A percentile compares a stretch with the other conserved stretches of the same genome.
These are phyloP conservation scores for Trachythela sp. DNA, from an alignment of 64 coral and sea anemone species.

Conservation along the genomic window DNA sequence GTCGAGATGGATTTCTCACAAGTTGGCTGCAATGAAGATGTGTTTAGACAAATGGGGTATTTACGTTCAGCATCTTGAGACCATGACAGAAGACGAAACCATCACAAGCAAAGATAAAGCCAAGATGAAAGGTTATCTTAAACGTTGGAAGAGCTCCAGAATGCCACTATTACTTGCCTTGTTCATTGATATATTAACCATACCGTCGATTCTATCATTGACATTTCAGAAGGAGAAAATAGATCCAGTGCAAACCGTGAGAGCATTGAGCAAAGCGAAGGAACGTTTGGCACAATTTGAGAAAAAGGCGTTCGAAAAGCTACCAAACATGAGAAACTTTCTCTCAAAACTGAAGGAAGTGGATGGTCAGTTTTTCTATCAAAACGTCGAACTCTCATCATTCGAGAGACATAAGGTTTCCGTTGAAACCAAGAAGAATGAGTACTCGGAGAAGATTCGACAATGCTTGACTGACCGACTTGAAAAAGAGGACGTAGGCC, in stretches of 20 bases:
- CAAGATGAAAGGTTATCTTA: constrained; percentile 47
- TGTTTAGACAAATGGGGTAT: constrained; percentile 49
- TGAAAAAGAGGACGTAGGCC: not conserved
- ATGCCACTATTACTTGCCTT: constrained; percentile 26
- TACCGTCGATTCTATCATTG: constrained; percentile 18
- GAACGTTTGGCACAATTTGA: not conserved
- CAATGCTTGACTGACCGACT: not conserved
- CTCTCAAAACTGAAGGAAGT: not conserved
- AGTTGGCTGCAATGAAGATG: constrained; percentile 37
- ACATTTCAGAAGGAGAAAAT: constrained; percentile 45
- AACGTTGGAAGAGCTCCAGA: constrained; percentile 47
- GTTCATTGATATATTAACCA: constrained; percentile 47
- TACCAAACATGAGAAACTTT: not conserved
- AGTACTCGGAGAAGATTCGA: not conserved
- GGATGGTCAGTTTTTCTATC: too few species aligned
- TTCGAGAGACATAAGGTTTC: not conserved
- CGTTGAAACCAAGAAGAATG: not conserved
- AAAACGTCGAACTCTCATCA: not conserved
- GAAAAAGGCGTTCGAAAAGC: not conserved
- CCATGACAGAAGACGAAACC: constrained; percentile 31
- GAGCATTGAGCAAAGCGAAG: not conserved
- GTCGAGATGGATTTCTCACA: constrained; percentile 37
- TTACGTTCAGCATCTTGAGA: constrained; percentile 46
- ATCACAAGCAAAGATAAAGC: constrained; percentile 27
- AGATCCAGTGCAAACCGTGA: constrained; percentile 10